Base-by-base conservation (phyloP, 2,888 invertebrate genomes). In the Antitype chi region DNA sequence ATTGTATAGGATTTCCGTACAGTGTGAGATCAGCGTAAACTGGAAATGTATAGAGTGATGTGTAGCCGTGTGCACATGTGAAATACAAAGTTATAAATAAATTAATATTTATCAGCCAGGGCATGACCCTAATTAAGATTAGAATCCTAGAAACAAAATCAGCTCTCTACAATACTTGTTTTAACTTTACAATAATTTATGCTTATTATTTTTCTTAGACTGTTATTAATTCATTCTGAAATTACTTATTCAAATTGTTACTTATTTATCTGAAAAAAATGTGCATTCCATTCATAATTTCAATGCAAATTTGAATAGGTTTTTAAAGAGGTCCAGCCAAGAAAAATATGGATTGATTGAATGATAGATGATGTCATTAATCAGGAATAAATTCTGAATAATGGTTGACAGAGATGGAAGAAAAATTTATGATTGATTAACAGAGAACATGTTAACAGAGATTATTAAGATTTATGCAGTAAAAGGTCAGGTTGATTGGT, bases 81-180 rank as follows among this genome's bases (percentile, higher is more conserved):
- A 55, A 73, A 43, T 47, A 17, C 9, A 74, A 52, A 52, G 9
- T 43, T 32, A 53, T 23, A 23, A 49, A 43, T 49, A 76, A 47
- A 28, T 52, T 28, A 43, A 59, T 53, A 47, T 62, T 72, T 53
- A 74, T 81, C 81, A 73, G 11, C 20, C 52, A 57, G 49, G 15
- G 55, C 49, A 49, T 28, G 49, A 81, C 53, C 55, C 62, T n/a
- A 80, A 60, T 71, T 70, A 77, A 49, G 80, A 70, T 80, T 70
- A 80, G 47, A 77, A 60, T 55, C 52, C 47, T 70, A 70, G 55
- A n/a, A 49, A 52, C 17, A n/a, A 78, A 38, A 78, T 28, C 67
- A 66, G 38, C 25, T 76, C 78, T 28, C 17, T 47, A 28, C 15
- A 23, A 66, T 28, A 60, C n/a, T n/a, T 60, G 3, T 20, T 28